These are phyloP conservation scores for Penelope pileata DNA, from an alignment of 2,113 vertebrate species.

Conservation along the genomic window DNA sequence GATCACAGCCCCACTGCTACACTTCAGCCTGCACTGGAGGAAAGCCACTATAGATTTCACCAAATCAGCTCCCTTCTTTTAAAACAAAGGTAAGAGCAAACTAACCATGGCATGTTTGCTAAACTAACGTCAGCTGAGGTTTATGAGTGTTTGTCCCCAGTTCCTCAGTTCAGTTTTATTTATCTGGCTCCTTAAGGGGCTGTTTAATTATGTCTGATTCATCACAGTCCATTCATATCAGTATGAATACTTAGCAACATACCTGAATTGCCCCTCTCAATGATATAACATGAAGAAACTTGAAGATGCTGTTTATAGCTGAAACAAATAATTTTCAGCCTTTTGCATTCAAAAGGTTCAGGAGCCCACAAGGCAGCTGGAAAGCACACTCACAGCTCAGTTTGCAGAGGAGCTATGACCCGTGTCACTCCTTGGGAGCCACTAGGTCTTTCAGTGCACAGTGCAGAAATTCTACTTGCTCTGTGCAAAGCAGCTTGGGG, in stretches of 20 bases:
- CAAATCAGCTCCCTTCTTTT: background rate
- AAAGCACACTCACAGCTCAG: background rate
- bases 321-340: background rate
- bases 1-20: background rate
- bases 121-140: background rate
- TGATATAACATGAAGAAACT: background rate
- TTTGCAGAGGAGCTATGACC: background rate
- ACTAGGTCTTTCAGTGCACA: accelerated
- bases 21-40: background rate
- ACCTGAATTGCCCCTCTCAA: background rate
- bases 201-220: background rate
- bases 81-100: background rate
- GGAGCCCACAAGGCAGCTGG: background rate
- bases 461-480: background rate
- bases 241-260: background rate
- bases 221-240: background rate
- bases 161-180: background rate
- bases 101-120: background rate
- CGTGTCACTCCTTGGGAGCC: background rate
- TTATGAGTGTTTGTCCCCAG: accelerated
- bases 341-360: background rate
- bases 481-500: background rate
- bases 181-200: background rate
- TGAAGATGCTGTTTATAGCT: background rate
- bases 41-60: background rate